These are phyloP conservation scores for Lepisosteus oculatus DNA, from an alignment of 2,113 vertebrate genomes.

Conservation along the genomic window DNA sequence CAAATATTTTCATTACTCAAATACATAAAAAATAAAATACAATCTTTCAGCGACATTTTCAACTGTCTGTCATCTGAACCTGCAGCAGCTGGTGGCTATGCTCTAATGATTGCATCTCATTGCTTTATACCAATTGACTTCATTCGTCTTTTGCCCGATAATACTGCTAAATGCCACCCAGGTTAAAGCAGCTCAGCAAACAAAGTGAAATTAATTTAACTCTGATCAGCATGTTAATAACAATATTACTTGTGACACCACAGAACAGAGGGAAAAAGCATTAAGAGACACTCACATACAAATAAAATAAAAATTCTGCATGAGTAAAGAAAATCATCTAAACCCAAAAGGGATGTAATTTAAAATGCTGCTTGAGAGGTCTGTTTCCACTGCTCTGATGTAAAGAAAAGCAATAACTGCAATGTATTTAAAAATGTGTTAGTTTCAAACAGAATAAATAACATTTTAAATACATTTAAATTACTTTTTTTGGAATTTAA, in stretches of 20 bases:
- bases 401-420: too few relatives aligned
- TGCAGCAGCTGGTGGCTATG: conserved; percentile 37
- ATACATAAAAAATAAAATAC: conserved; percentile 33
- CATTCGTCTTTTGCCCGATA: conserved; percentile 48
- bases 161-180: conserved; percentile 65
- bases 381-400: too few relatives aligned
- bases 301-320: background rate
- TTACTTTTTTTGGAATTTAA: too few relatives aligned
- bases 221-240: conserved; percentile 55
- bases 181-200: conserved; percentile 53
- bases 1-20: conserved; percentile 28
- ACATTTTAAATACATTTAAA: too few relatives aligned
- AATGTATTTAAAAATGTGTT: too few relatives aligned
- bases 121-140: conserved; percentile 47
- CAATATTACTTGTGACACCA: conserved; percentile 72
- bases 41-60: background rate
- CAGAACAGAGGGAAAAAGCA: conserved; percentile 16
- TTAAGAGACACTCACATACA: too few relatives aligned
- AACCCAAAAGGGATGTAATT: too few relatives aligned
- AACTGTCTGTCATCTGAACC: conserved; percentile 10
- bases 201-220: conserved; percentile 75
- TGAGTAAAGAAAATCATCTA: too few relatives aligned
- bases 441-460: too few relatives aligned
- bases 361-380: too few relatives aligned
- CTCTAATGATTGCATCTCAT: conserved; percentile 38